Conservation (phyloP, 1,140 invertebrate genomes). For the Drosophila rhopaloa region DNA sequence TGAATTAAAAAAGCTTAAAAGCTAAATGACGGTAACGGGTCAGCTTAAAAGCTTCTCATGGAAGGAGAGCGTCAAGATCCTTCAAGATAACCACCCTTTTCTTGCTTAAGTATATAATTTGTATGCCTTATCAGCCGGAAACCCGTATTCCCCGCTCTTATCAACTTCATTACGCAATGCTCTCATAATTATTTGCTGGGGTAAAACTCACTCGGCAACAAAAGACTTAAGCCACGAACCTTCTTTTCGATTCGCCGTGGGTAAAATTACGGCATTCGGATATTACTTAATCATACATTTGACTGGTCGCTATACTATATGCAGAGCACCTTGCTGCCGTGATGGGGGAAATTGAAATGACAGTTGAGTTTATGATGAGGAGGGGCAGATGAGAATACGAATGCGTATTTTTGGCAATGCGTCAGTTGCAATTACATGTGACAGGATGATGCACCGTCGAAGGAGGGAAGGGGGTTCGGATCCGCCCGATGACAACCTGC, state of each 20-base stretch:
- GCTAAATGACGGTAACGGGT: constrained; percentile 6
- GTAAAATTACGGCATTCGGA: constrained; percentile 42
- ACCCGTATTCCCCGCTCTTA: constrained; percentile 33
- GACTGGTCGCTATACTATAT: constrained; percentile 4
- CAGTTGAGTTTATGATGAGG: constrained; percentile 68
- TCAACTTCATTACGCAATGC: constrained; percentile 52
- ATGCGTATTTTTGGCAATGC: constrained; percentile 71
- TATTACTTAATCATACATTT: constrained; percentile 77
- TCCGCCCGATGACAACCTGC: constrained; percentile 66
- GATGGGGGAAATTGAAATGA: constrained; percentile 74
- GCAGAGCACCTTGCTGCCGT: constrained; percentile 60
- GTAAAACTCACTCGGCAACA: constrained; percentile 46
- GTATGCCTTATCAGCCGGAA: constrained; percentile 43
- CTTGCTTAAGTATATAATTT: constrained; percentile 46
- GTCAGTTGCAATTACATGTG: constrained; percentile 80
- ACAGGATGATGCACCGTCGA: constrained; percentile 40
- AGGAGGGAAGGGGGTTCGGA: background rate
- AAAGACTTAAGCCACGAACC: constrained; percentile 70
- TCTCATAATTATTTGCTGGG: constrained; percentile 31
- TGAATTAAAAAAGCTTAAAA: background rate
- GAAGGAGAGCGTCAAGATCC: constrained; percentile 18
- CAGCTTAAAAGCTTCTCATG: constrained; percentile 1
- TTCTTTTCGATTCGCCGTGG: constrained; percentile 38
- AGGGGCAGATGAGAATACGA: constrained; percentile 19
- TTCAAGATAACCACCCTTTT: constrained; percentile 28